Conservation (phyloP, 2,113 vertebrate species). For the Amazona vittata region DNA sequence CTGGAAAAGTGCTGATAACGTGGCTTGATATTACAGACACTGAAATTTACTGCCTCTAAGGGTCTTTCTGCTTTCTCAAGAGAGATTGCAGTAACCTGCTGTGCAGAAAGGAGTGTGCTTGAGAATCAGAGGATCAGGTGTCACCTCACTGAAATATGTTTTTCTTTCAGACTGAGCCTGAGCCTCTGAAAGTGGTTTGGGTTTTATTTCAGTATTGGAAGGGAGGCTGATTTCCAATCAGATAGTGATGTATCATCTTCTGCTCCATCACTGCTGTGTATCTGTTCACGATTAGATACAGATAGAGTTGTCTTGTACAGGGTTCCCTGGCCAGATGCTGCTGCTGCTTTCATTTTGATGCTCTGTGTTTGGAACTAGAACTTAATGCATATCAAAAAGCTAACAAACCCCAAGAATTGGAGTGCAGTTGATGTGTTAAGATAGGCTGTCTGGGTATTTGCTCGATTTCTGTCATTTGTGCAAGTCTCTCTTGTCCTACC, state of each 20-base stretch:
- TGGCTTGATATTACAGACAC: not conserved
- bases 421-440: not conserved
- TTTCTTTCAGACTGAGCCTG: not conserved
- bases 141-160: not conserved
- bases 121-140: not conserved
- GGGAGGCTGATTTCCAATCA: not conserved
- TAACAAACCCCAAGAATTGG: not conserved
- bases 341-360: slow-evolving; percentile 24
- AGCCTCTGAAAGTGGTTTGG: not conserved
- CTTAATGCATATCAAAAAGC: not conserved
- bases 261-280: not conserved
- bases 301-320: not conserved
- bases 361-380: not conserved
- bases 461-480: not conserved
- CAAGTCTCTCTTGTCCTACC: not conserved
- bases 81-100: not conserved
- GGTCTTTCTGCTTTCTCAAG: not conserved
- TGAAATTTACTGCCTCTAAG: not conserved
- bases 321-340: not conserved
- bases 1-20: not conserved
- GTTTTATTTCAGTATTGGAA: not conserved
- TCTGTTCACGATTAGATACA: not conserved
- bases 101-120: fast-evolving
- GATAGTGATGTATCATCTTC: not conserved
- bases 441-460: not conserved